These are phyloP conservation scores for Eclectus roratus DNA, from an alignment of 2,113 vertebrate genomes.

Conservation along the genomic window DNA sequence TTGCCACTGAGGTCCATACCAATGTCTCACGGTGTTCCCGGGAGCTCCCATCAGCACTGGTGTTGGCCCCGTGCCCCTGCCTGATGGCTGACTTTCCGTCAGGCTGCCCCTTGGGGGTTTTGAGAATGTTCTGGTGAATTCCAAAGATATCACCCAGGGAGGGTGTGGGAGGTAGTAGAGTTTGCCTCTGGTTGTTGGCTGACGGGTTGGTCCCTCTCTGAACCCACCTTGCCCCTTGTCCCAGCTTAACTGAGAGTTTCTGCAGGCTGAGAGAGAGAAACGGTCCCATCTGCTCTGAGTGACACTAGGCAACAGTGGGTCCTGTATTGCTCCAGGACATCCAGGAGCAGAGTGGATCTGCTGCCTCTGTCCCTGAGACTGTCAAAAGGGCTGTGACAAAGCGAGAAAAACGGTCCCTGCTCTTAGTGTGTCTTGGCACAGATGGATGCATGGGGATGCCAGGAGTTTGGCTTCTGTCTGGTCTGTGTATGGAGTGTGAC, in stretches of 20 bases:
- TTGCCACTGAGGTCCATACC: not conserved
- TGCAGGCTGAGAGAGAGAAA: not conserved
- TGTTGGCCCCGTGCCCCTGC: not conserved
- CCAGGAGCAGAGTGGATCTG: not conserved
- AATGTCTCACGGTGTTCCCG: fast-evolving
- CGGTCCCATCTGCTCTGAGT: not conserved
- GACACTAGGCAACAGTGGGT: not conserved
- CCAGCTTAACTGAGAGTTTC: not conserved
- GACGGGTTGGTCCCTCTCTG: not conserved
- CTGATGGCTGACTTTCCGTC: not conserved
- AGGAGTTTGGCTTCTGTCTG: not conserved
- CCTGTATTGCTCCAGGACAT: not conserved
- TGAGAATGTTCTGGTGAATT: not conserved
- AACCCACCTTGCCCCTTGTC: not conserved
- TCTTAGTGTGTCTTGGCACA: not conserved
- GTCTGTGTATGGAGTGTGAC: not conserved
- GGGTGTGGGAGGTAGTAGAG: not conserved
- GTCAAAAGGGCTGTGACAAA: not conserved
- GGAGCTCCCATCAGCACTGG: not conserved
- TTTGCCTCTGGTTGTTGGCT: not conserved
- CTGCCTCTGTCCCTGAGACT: not conserved
- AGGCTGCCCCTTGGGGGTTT: not conserved
- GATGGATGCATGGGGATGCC: fast-evolving
- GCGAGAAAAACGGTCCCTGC: not conserved
- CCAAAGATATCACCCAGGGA: not conserved